A percentile compares a stretch with the other conserved stretches of the same genome.
These are phyloP conservation scores for Thymallus thymallus DNA, from an alignment of 2,113 vertebrate genomes.

Conservation along the genomic window DNA sequence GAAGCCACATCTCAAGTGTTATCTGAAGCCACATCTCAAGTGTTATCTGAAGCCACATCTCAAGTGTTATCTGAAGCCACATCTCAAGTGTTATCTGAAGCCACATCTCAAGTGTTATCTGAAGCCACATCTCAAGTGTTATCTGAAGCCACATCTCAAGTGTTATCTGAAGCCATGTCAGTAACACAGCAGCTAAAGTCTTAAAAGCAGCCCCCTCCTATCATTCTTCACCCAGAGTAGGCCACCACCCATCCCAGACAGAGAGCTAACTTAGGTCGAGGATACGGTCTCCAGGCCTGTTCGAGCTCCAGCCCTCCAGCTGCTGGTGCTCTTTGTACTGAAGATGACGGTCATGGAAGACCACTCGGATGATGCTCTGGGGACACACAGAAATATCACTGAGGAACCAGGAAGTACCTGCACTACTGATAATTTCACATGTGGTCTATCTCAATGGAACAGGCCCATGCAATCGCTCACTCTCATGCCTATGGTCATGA, in stretches of 20 bases:
- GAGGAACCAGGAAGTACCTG: not conserved
- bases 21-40: too few relatives aligned
- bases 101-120: too few relatives aligned
- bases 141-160: too few relatives aligned
- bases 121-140: too few relatives aligned
- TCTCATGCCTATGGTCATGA: not conserved
- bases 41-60: too few relatives aligned
- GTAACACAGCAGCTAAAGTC: not conserved
- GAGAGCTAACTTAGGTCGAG: conserved; percentile 86
- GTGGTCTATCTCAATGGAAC: too few relatives aligned
- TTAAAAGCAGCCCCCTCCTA: not conserved
- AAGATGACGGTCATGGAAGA: conserved; percentile 93
- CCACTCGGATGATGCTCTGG: conserved; percentile 95
- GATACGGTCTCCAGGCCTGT: conserved; percentile 93
- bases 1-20: too few relatives aligned
- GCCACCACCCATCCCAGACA: not conserved
- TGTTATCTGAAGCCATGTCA: not conserved
- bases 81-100: too few relatives aligned
- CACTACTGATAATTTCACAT: too few relatives aligned
- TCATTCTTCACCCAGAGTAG: not conserved
- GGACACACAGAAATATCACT: conserved; percentile 10
- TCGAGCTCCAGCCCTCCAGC: conserved; percentile 97
- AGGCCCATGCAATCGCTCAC: not conserved
- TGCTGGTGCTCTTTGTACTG: conserved; percentile 98
- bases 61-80: too few relatives aligned